These are phyloP conservation scores for Aspidoscelis tigris DNA, from an alignment of 2,113 vertebrate genomes.

Conservation along the genomic window DNA sequence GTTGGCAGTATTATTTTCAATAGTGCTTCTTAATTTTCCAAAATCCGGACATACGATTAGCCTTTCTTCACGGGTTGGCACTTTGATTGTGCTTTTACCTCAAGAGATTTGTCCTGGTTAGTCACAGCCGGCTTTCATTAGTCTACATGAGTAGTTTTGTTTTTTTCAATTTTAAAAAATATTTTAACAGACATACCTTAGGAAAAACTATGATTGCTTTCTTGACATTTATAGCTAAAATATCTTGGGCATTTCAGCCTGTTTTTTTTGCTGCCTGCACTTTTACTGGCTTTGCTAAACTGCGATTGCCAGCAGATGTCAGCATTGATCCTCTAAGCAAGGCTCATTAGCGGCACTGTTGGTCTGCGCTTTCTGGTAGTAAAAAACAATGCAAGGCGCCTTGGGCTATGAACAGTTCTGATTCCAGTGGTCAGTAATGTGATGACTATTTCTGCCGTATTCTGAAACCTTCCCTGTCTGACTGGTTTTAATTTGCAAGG, in stretches of 20 bases:
- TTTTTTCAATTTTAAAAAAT: neutral
- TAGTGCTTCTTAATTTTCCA: too few species aligned
- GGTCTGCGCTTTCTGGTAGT: neutral
- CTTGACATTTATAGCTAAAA: neutral
- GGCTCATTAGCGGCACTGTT: neutral
- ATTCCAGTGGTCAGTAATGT: neutral
- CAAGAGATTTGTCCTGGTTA: too few species aligned
- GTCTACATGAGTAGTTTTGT: too few species aligned
- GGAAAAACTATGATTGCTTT: neutral
- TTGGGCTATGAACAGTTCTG: neutral
- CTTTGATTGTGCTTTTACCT: too few species aligned
- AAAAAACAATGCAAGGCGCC: neutral
- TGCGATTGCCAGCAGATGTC: constrained; percentile 20
- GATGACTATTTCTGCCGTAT: neutral
- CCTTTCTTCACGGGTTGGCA: too few species aligned
- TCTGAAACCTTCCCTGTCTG: neutral
- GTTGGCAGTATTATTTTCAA: too few species aligned
- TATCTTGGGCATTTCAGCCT: neutral
- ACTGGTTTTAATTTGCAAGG: neutral
- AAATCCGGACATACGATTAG: too few species aligned
- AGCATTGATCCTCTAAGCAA: constrained; percentile 15
- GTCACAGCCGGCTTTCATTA: too few species aligned
- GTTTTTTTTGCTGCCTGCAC: neutral
- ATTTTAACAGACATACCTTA: too few species aligned
- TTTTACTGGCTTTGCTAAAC: neutral